phyloP scores from a whole-genome alignment of 2,797 vertebrate species.

The Rachycentron canadum region DNA sequence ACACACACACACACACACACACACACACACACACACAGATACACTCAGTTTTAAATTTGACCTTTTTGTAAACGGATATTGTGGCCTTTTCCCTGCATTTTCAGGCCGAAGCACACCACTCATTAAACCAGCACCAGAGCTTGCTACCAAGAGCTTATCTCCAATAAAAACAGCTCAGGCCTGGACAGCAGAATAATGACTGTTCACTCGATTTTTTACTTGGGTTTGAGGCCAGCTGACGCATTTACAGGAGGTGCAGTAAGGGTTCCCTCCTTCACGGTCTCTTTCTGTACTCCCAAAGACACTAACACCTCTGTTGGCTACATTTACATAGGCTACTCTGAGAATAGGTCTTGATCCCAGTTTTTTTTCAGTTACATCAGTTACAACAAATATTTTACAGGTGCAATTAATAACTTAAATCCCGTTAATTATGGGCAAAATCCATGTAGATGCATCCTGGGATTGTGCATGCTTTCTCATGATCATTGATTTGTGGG shows the following conservation, averaged over 20 bases:
- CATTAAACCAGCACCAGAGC: slow-evolving; percentile 62
- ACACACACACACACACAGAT: slow-evolving; percentile 1
- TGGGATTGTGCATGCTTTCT: neutral
- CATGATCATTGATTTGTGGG: no score
- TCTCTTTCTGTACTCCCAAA: slow-evolving; percentile 1
- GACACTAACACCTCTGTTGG: neutral
- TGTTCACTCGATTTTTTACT: slow-evolving; percentile 53
- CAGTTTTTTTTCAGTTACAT: neutral
- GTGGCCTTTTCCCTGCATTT: slow-evolving; percentile 67
- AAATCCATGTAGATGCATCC: neutral
- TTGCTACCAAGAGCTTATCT: slow-evolving; percentile 37
- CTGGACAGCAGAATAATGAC: slow-evolving; percentile 49
- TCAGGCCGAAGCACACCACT: slow-evolving; percentile 43
- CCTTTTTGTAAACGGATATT: slow-evolving; percentile 64
- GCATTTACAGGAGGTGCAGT: slow-evolving; percentile 32
- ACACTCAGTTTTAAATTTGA: slow-evolving; percentile 55
- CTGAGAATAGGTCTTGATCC: neutral
- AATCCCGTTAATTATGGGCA: neutral
- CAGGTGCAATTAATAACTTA: neutral
- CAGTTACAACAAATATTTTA: neutral
- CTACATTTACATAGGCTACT: neutral
- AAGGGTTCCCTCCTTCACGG: neutral
- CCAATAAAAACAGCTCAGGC: slow-evolving; percentile 67
- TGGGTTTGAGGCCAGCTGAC: slow-evolving; percentile 50
- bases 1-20: slow-evolving; percentile 8